Conservation (phyloP, 2,888 invertebrate species). For the Parnassius apollo region DNA sequence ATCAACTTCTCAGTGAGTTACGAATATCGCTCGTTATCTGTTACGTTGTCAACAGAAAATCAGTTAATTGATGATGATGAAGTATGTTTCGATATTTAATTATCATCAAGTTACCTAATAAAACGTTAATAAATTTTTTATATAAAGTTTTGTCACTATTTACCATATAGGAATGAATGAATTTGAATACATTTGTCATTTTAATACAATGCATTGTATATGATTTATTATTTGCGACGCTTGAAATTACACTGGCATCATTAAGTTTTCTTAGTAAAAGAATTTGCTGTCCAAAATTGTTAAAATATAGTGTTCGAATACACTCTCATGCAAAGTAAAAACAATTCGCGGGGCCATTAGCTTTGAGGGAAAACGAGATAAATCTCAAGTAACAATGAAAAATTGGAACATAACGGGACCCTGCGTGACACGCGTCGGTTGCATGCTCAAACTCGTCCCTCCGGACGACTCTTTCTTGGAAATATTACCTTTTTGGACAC, state of each 20-base stretch:
- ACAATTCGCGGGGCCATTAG: constrained; percentile 30
- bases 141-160: too few relatives aligned
- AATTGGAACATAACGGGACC: constrained; percentile 60
- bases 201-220: too few relatives aligned
- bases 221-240: too few relatives aligned
- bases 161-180: too few relatives aligned
- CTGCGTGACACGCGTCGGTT: constrained; percentile 53
- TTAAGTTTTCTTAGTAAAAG: too few relatives aligned
- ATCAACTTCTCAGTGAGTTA: too few relatives aligned
- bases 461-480: constrained; percentile 24
- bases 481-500: constrained; percentile 38
- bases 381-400: constrained; percentile 52
- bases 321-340: constrained; percentile 29
- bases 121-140: background rate
- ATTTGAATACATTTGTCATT: too few relatives aligned
- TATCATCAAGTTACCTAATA: background rate
- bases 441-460: constrained; percentile 15
- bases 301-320: background rate
- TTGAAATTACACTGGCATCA: too few relatives aligned
- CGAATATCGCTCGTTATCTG: too few relatives aligned
- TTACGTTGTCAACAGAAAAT: too few relatives aligned
- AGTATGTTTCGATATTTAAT: background rate
- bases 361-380: constrained; percentile 42
- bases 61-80: too few relatives aligned
- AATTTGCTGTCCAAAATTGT: background rate